Evolutionary conservation across 1,140 invertebrate species (phyloP), one percentile per base, ranked within the genome.

Genomic region (Drosophila tani): DNA sequence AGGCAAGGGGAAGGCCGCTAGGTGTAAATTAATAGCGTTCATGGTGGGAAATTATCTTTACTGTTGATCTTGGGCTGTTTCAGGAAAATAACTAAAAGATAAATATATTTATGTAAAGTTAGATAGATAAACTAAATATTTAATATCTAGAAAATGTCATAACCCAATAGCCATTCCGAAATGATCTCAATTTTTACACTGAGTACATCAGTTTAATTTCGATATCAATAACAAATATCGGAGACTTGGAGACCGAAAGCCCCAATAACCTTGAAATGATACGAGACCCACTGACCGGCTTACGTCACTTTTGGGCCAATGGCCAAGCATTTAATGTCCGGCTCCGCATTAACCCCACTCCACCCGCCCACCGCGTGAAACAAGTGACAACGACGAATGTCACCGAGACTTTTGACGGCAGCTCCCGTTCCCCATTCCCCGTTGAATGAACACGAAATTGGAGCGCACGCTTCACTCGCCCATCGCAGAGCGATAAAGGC

Each of bases 301-400:
- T 86, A 67, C 82, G 79, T 86, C 82, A 85, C 58, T 71, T 64
- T 77, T 9, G 19, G 19, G 40, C 60, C 80, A 67, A 32, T 35
- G 50, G n/a, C 50, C 58, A 47, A 55, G 35, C 40, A 70, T 15
- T 35, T 62, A 70, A 68, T 68, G 64, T 63, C 65, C 53, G 75
- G 50, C 67, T 73, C 19, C 15, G 21, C 27, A 53, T 69, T 53
- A 67, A 67, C 24, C 17, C 65, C 53, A 55, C 53, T 40, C 41
- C 21, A 11, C 50, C 35, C 17, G 35, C 46, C 49, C 50, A 55
- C 32, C 53, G 19, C 35, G 19, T 14, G 38, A 40, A 56, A 46
- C 43, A 63, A 68, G 64, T 82, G 80, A 83, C 84, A 87, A 66
- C 49, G 55, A 65, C 43, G 53, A 83, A 67, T 87, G 83, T 87